A percentile compares a stretch with the other conserved stretches of the same genome.
Evolutionary conservation across 2,888 invertebrate genomes (phyloP).

Genomic region (Caenorhabditis panamensis): DNA sequence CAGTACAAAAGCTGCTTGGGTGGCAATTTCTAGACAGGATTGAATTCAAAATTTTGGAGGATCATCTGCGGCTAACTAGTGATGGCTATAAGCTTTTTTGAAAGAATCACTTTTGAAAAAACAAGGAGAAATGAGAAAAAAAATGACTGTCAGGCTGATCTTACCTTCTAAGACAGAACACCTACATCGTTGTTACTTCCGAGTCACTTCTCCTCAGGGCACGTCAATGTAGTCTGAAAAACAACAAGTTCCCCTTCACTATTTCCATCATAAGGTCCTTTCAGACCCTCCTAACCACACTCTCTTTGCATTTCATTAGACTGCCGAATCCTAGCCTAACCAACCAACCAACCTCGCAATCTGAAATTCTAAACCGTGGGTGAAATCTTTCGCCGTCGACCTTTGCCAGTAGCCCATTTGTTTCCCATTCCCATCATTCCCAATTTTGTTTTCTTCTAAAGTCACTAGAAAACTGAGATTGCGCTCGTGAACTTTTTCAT

Average conservation of each 20-base stretch:
- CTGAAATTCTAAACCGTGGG: slow-evolving; percentile 56
- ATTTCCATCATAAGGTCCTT: not conserved
- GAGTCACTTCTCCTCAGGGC: no score
- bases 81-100: no score
- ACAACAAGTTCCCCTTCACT: no score
- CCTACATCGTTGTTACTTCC: no score
- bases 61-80: no score
- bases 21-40: not conserved
- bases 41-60: not conserved
- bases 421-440: slow-evolving; percentile 6
- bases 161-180: no score
- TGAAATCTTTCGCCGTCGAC: slow-evolving; percentile 34
- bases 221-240: no score
- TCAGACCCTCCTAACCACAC: not conserved
- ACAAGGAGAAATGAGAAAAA: no score
- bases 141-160: no score
- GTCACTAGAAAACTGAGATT: no score
- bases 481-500: not conserved
- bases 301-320: not conserved
- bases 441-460: not conserved
- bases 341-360: slow-evolving; percentile 3
- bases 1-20: not conserved
- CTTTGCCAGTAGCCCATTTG: slow-evolving; percentile 23
- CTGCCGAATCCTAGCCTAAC: not conserved
- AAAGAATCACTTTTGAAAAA: no score